Conservation (phyloP, 2,888 invertebrate species). For the Ptilodon capucinus region DNA sequence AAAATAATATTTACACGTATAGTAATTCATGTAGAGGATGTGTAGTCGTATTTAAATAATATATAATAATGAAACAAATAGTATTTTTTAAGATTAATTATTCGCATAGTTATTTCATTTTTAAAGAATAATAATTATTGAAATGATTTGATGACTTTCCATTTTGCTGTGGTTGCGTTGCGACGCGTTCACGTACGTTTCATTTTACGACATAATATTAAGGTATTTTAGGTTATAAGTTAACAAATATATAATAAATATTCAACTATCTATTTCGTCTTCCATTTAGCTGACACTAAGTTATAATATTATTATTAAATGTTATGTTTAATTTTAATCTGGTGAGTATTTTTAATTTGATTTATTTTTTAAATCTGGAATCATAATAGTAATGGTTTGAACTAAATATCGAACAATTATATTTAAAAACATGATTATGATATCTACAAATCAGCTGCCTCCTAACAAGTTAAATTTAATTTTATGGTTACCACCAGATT, state of each 20-base stretch:
- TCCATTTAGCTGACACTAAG: conserved; percentile 42
- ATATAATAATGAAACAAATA: conserved; percentile 16
- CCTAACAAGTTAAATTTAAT: background rate
- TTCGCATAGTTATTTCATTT: conserved; percentile 18
- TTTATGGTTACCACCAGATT: background rate
- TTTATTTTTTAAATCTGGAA: background rate
- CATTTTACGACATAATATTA: conserved; percentile 63
- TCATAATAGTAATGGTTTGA: no score
- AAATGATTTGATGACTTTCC: conserved; percentile 60
- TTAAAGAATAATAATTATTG: conserved; percentile 28
- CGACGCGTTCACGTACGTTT: conserved; percentile 79
- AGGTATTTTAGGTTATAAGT: conserved; percentile 27
- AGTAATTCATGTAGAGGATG: background rate
- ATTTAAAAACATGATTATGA: no score
- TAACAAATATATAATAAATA: conserved; percentile 7
- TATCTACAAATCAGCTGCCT: no score
- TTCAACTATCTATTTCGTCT: conserved; percentile 59
- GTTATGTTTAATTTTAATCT: conserved; percentile 18
- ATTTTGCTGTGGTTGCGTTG: conserved; percentile 61
- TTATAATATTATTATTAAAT: conserved; percentile 21
- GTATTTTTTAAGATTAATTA: conserved; percentile 10
- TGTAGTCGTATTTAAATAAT: conserved; percentile 27
- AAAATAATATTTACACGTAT: conserved; percentile 18
- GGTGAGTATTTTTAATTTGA: background rate
- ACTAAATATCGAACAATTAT: no score